Conservation (phyloP, 2,113 vertebrate species). For the Ameiurus melas region DNA sequence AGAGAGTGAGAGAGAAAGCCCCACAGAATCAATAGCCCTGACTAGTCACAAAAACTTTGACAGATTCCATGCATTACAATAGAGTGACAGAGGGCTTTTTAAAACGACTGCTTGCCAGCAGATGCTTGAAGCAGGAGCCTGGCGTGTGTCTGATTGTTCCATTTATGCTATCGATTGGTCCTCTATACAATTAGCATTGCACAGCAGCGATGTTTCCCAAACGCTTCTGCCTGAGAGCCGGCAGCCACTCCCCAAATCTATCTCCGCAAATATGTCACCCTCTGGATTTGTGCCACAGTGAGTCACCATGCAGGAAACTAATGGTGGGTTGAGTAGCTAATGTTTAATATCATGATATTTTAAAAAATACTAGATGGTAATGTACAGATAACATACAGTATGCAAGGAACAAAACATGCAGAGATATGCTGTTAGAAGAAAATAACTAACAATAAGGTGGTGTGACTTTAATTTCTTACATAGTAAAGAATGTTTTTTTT, state of each 20-base stretch:
- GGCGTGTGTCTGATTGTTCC: conserved; percentile 49
- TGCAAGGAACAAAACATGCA: background rate
- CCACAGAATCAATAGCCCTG: conserved; percentile 45
- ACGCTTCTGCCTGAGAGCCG: conserved; percentile 22
- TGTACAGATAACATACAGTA: background rate
- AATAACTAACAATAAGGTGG: background rate
- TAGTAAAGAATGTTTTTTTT: background rate
- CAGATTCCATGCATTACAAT: conserved; percentile 30
- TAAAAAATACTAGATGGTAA: background rate
- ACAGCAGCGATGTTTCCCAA: conserved; percentile 43
- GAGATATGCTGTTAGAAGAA: background rate
- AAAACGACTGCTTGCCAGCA: conserved; percentile 30
- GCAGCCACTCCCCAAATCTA: conserved; percentile 29
- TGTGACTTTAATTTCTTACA: background rate
- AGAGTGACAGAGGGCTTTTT: conserved; percentile 33
- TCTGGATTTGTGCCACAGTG: conserved; percentile 14
- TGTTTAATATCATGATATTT: background rate
- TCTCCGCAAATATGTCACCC: conserved; percentile 6
- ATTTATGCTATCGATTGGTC: conserved; percentile 52
- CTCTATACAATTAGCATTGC: conserved; percentile 48
- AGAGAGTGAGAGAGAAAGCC: conserved; percentile 13
- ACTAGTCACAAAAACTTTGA: conserved; percentile 43
- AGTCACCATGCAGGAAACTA: conserved; percentile 8
- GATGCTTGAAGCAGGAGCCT: conserved; percentile 35
- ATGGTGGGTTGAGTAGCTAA: background rate